Conservation (phyloP, 2,113 vertebrate genomes). For the Limnothrissa miodon region DNA sequence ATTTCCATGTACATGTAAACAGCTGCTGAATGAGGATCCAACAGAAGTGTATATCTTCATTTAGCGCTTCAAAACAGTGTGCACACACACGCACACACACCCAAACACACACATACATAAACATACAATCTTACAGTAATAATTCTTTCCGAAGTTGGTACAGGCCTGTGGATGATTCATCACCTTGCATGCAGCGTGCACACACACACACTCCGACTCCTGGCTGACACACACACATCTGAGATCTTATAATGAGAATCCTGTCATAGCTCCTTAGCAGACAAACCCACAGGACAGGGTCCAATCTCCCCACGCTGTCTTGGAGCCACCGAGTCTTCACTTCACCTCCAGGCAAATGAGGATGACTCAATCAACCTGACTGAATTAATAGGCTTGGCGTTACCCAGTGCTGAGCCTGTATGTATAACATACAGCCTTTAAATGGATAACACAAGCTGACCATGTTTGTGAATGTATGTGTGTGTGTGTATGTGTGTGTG, state of each 20-base stretch:
- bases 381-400: background rate
- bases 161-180: background rate
- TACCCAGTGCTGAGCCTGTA: background rate
- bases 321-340: background rate
- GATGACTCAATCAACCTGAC: background rate
- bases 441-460: background rate
- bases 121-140: background rate
- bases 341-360: background rate
- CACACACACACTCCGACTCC: background rate
- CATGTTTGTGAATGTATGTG: background rate
- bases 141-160: background rate
- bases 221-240: background rate
- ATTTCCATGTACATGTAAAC: slow-evolving; percentile 40
- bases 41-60: slow-evolving; percentile 22
- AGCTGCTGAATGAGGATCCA: background rate
- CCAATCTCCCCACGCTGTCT: background rate
- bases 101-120: too few species aligned
- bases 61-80: slow-evolving; percentile 20
- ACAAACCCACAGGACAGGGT: background rate
- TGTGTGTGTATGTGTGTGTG: background rate
- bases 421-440: background rate
- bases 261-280: background rate
- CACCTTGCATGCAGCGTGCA: background rate
- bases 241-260: background rate
- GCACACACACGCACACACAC: background rate